Conservation (phyloP, 2,797 vertebrate genomes). For the Rousettus madagascariensis region DNA sequence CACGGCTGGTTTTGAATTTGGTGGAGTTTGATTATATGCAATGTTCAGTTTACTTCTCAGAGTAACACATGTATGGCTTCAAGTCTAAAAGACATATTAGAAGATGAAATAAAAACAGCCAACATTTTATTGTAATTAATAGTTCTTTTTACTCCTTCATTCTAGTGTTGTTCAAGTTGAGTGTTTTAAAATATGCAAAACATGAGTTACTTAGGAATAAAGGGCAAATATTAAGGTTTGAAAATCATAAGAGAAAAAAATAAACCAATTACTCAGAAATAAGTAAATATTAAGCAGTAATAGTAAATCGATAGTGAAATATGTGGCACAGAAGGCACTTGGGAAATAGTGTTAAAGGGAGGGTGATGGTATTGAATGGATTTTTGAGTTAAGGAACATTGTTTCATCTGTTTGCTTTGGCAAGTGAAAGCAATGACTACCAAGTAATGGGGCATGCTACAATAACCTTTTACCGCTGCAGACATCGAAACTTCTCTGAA, state of each 20-base stretch:
- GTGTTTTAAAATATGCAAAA: background rate
- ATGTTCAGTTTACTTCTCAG: background rate
- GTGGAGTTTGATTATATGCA: background rate
- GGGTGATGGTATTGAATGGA: background rate
- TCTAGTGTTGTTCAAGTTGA: background rate
- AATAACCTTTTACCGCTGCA: background rate
- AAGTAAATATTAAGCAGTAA: background rate
- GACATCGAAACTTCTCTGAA: background rate
- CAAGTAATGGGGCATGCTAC: background rate
- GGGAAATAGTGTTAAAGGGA: background rate
- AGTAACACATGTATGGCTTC: background rate
- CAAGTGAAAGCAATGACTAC: slow-evolving; percentile 3
- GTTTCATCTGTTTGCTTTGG: background rate
- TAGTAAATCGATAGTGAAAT: background rate
- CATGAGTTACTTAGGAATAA: background rate
- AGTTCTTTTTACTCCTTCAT: background rate
- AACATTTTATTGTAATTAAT: background rate
- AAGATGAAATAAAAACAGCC: background rate
- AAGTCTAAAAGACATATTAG: background rate
- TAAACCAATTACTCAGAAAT: background rate
- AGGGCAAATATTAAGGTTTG: background rate
- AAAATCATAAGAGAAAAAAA: background rate
- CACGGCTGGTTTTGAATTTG: background rate
- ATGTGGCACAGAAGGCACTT: background rate
- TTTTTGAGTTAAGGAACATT: background rate